Conservation (phyloP, 1,140 invertebrate genomes). For the Steinernema khuongi region DNA sequence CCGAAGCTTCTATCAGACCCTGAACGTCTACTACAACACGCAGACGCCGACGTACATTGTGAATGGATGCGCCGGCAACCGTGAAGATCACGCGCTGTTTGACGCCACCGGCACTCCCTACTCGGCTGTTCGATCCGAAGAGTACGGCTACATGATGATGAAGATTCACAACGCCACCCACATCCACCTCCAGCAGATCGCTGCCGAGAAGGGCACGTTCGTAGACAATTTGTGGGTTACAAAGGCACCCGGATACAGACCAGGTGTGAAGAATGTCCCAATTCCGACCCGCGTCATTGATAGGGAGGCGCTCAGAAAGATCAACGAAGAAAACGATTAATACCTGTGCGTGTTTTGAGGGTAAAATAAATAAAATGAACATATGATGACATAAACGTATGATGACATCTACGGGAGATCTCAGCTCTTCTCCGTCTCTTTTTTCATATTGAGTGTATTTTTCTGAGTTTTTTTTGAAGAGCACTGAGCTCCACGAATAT, state of each 20-base stretch:
- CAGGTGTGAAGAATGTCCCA: neutral
- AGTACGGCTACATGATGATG: conserved; percentile 86
- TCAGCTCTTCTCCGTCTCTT: no score
- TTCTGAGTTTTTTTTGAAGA: no score
- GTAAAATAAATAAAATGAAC: no score
- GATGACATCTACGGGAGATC: no score
- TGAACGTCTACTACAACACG: conserved; percentile 75
- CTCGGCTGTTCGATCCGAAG: conserved; percentile 75
- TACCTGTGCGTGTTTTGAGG: no score
- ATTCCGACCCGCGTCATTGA: neutral
- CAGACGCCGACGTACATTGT: conserved; percentile 81
- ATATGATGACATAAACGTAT: no score
- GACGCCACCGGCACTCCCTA: conserved; percentile 63
- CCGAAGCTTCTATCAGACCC: conserved; percentile 71
- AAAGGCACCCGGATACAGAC: neutral
- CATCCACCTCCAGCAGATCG: conserved; percentile 81
- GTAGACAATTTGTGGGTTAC: neutral
- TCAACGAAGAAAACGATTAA: neutral
- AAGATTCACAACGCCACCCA: conserved; percentile 75
- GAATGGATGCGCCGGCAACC: conserved; percentile 78
- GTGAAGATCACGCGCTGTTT: conserved; percentile 64
- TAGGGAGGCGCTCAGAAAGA: neutral
- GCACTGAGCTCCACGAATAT: no score
- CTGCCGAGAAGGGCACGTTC: conserved; percentile 63
- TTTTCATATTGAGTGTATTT: no score